phyloP scores from a whole-genome alignment of 2,113 vertebrate species.

The Hippocampus mohnikei region DNA sequence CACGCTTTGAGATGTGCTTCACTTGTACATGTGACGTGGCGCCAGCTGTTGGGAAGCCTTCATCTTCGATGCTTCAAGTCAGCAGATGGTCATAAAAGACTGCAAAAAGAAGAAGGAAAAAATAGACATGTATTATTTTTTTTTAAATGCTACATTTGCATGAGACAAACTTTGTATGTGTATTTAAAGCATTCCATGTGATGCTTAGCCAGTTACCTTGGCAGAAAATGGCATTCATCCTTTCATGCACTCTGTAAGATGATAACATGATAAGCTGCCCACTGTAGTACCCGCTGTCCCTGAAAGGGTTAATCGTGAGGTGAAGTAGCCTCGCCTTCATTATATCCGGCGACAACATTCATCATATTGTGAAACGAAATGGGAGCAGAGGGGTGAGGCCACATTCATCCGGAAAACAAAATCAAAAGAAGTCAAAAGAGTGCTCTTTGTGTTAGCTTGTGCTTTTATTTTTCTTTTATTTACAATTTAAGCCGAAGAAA shows the following conservation, averaged over 20 bases:
- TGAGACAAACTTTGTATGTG: constrained; percentile 39
- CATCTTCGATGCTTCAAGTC: constrained; percentile 52
- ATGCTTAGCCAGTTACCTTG: constrained; percentile 32
- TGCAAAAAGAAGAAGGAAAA: constrained; percentile 12
- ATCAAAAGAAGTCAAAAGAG: not conserved
- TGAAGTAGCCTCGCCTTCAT: not conserved
- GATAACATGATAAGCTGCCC: too few relatives aligned
- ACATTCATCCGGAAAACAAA: not conserved
- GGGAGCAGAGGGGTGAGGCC: not conserved
- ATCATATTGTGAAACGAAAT: not conserved
- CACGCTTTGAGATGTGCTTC: constrained; percentile 24
- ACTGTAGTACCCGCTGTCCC: too few relatives aligned
- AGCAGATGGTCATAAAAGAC: constrained; percentile 66
- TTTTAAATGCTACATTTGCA: constrained; percentile 46
- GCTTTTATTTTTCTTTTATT: not conserved
- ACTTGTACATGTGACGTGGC: constrained; percentile 18
- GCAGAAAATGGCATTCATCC: constrained; percentile 9
- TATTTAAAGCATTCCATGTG: constrained; percentile 38
- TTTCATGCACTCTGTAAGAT: too few relatives aligned
- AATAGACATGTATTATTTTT: constrained; percentile 27
- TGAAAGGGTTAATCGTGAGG: not conserved
- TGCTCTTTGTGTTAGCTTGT: not conserved
- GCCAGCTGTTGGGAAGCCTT: constrained; percentile 49
- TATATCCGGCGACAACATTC: not conserved
- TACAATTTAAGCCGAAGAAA: not conserved